Evolutionary conservation across 2,888 invertebrate genomes (phyloP).

Genomic region (Timandra comae): DNA sequence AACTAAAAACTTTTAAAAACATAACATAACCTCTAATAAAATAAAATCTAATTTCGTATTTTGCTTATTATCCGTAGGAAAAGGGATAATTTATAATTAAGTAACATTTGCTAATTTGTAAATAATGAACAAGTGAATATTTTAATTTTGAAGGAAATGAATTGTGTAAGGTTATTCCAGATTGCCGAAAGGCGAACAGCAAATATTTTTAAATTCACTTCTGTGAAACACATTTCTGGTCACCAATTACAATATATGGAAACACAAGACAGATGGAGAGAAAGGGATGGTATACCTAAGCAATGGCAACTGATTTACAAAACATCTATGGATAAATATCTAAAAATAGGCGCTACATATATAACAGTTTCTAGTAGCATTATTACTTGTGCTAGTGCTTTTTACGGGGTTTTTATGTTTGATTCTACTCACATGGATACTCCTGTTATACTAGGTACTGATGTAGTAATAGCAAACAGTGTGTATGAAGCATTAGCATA

Average conservation of each 20-base stretch:
- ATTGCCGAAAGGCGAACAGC: constrained; percentile 24
- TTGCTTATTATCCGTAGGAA: too few species aligned
- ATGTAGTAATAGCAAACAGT: constrained; percentile 56
- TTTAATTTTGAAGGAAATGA: too few species aligned
- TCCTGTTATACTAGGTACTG: constrained; percentile 47
- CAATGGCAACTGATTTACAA: constrained; percentile 63
- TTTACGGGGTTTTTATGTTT: constrained; percentile 48
- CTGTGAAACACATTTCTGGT: constrained; percentile 35
- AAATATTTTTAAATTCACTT: constrained; percentile 27
- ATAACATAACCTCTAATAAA: too few species aligned
- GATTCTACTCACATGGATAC: constrained; percentile 40
- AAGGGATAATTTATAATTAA: too few species aligned
- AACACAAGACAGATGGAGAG: constrained; percentile 49
- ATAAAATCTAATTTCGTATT: too few species aligned
- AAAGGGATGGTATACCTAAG: constrained; percentile 47
- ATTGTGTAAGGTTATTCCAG: constrained; percentile 38
- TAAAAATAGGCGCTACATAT: constrained; percentile 48
- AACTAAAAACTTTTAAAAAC: too few species aligned
- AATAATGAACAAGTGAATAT: too few species aligned
- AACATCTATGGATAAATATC: constrained; percentile 53
- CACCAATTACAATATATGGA: constrained; percentile 54
- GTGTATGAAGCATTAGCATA: constrained; percentile 51
- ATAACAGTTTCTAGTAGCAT: constrained; percentile 46
- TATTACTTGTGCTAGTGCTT: constrained; percentile 33
- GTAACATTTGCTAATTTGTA: not conserved